phyloP scores from a whole-genome alignment of 2,888 invertebrate species.

The Campoplex nolae region DNA sequence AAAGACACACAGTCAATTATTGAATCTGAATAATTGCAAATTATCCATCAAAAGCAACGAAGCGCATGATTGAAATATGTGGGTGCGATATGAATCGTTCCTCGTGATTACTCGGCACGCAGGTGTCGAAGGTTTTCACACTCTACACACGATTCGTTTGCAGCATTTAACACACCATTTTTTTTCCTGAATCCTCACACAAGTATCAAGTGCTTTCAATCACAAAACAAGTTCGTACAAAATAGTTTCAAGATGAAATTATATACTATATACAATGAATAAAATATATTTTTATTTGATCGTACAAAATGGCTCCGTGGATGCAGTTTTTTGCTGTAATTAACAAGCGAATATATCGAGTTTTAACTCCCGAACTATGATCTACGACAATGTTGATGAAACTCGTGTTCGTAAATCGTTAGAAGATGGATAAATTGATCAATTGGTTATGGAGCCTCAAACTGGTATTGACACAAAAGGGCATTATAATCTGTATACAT shows the following conservation, averaged over 20 bases:
- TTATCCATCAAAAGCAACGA: constrained; percentile 1
- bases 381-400: background rate
- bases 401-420: background rate
- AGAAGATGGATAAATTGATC: constrained; percentile 41
- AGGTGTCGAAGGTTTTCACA: background rate
- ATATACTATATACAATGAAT: constrained; percentile 1
- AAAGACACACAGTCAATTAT: background rate
- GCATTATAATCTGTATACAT: constrained; percentile 47
- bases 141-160: background rate
- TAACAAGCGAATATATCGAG: background rate
- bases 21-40: constrained; percentile 8
- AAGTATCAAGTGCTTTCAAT: background rate
- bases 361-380: background rate
- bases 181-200: background rate
- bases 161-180: background rate
- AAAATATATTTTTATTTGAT: constrained; percentile 9
- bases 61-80: constrained; percentile 1
- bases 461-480: constrained; percentile 13
- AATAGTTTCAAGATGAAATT: background rate
- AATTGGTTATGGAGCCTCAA: constrained; percentile 36
- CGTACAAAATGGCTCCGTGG: background rate
- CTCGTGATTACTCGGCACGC: constrained; percentile 12
- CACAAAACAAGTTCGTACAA: constrained; percentile 5
- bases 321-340: background rate
- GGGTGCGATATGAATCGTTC: constrained; percentile 35